Percentiles rank a stretch among this genome's conserved stretches.
Conservation (phyloP, 2,113 vertebrate species). For the Trochalopteron elliotii region DNA sequence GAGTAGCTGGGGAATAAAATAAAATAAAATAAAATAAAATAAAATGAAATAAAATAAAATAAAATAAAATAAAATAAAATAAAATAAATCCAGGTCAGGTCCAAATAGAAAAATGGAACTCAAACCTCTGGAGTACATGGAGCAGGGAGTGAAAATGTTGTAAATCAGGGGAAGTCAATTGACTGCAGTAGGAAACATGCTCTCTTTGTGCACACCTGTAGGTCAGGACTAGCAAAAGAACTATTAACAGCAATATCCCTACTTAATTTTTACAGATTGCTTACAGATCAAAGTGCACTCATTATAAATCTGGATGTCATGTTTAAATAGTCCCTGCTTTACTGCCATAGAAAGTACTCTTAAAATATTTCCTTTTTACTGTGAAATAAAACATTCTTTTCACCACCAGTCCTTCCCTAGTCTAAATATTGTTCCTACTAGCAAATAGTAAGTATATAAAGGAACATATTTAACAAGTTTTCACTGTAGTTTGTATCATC, state of each 20-base stretch:
- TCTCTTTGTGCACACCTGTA: constrained; percentile 5
- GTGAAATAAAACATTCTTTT: constrained; percentile 14
- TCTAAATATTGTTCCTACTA: background rate
- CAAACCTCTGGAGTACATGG: background rate
- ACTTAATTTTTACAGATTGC: constrained; percentile 44
- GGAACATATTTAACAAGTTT: background rate
- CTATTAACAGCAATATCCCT: constrained; percentile 16
- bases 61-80: background rate
- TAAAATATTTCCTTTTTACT: constrained; percentile 26
- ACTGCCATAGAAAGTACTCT: background rate
- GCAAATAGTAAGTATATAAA: background rate
- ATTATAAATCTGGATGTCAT: constrained; percentile 20
- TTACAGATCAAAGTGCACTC: constrained; percentile 45
- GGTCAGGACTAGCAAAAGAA: constrained; percentile 14
- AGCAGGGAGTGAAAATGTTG: background rate
- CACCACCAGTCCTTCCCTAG: background rate
- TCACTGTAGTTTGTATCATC: background rate
- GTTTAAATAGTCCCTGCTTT: constrained; percentile 30
- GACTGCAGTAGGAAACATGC: constrained; percentile 3
- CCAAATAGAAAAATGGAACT: background rate
- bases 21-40: constrained; percentile 50
- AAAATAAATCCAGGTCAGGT: constrained; percentile 15
- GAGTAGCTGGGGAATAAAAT: background rate
- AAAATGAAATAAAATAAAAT: constrained; percentile 33
- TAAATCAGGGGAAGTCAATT: constrained; percentile 40